Evolutionary conservation across 1,140 invertebrate species (phyloP).

Genomic region (Trachymyrmex cornetzi): DNA sequence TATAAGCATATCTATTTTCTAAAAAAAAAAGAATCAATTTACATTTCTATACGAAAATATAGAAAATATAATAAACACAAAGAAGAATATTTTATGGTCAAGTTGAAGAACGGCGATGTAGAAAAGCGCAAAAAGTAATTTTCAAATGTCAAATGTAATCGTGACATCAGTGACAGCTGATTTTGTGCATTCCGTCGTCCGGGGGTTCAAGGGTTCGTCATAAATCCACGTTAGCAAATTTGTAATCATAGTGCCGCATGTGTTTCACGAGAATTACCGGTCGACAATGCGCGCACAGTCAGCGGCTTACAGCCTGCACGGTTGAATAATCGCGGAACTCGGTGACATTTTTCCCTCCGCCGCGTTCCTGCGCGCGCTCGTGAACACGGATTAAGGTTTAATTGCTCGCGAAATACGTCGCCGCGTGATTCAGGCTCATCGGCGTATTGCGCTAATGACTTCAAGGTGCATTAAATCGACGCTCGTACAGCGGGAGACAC

Average conservation of each 20-base stretch:
- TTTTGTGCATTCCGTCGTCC: neutral
- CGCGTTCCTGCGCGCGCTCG: slow-evolving; percentile 6
- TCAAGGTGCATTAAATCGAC: slow-evolving; percentile 48
- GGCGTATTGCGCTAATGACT: slow-evolving; percentile 42
- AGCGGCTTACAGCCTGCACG: slow-evolving; percentile 9
- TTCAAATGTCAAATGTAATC: neutral
- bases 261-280: slow-evolving; percentile 17
- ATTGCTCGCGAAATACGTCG: slow-evolving; percentile 47
- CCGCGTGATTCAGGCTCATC: slow-evolving; percentile 26
- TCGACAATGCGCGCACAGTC: slow-evolving; percentile 31
- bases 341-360: slow-evolving; percentile 41
- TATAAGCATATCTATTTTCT: neutral
- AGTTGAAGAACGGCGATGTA: neutral
- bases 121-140: slow-evolving; percentile 13
- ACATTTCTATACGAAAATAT: neutral
- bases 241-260: slow-evolving; percentile 14
- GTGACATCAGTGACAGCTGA: neutral
- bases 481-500: neutral
- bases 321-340: slow-evolving; percentile 51
- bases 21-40: neutral
- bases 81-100: neutral
- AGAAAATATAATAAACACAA: neutral
- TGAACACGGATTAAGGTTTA: slow-evolving; percentile 36
- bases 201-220: slow-evolving; percentile 20
- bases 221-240: slow-evolving; percentile 38